Evolutionary conservation across 2,113 vertebrate genomes (phyloP).

Genomic region (Pedionomus torquatus): DNA sequence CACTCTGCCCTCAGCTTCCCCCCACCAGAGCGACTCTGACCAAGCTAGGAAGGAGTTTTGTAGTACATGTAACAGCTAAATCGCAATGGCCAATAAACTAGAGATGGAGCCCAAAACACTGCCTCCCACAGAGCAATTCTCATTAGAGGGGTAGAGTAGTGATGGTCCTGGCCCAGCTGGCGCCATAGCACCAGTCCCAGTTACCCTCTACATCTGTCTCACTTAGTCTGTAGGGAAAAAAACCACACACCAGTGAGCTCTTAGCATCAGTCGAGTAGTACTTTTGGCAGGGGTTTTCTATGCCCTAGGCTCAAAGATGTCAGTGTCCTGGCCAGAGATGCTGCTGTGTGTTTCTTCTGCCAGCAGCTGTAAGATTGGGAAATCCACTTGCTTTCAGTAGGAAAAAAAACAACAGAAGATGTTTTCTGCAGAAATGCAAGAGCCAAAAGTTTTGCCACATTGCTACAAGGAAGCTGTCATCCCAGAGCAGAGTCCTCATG

Average conservation of each 20-base stretch:
- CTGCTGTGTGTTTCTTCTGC: not conserved
- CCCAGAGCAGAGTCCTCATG: not conserved
- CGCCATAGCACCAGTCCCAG: not conserved
- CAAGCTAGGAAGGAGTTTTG: not conserved
- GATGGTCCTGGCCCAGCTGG: not conserved
- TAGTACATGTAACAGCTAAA: not conserved
- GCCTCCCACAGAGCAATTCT: not conserved
- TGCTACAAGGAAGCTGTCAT: not conserved
- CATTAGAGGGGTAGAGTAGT: not conserved
- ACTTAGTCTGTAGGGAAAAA: not conserved
- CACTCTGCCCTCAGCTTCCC: accelerated
- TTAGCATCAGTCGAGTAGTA: not conserved
- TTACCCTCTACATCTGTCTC: not conserved
- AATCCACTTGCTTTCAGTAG: not conserved
- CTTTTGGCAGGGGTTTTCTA: not conserved
- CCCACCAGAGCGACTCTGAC: not conserved
- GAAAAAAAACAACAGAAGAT: not conserved
- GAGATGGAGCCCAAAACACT: not conserved
- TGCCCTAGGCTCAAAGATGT: not conserved
- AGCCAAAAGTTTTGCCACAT: not conserved
- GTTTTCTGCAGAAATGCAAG: not conserved
- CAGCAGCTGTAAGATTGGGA: not conserved
- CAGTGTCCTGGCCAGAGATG: not conserved
- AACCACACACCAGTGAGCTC: accelerated
- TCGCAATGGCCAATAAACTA: not conserved